Percentiles rank a stretch among this genome's conserved stretches.
These are phyloP conservation scores for Danaus plexippus DNA, from an alignment of 1,140 invertebrate genomes.

Conservation along the genomic window DNA sequence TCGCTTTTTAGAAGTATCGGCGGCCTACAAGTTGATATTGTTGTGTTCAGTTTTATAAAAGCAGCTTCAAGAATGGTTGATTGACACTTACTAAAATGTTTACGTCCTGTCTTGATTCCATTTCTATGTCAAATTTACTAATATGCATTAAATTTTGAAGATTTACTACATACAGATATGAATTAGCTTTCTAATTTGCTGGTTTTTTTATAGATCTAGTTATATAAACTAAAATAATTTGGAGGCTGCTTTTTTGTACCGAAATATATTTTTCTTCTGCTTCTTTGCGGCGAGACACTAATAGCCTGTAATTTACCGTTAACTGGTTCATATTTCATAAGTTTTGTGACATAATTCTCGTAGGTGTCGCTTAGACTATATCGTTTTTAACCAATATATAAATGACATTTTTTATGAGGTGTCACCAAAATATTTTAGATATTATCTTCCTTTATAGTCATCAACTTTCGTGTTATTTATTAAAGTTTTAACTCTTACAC, in stretches of 20 bases:
- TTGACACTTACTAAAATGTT: no score
- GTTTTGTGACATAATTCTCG: slow-evolving; percentile 27
- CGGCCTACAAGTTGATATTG: no score
- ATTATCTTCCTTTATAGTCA: slow-evolving; percentile 10
- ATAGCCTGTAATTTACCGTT: slow-evolving; percentile 26
- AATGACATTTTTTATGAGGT: slow-evolving; percentile 13
- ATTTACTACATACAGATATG: no score
- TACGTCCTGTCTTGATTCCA: no score
- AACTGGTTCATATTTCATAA: slow-evolving; percentile 30
- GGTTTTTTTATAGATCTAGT: no score
- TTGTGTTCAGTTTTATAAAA: no score
- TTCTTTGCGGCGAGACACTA: slow-evolving; percentile 16
- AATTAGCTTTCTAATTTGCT: no score
- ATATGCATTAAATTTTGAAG: no score
- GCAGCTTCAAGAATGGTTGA: no score
- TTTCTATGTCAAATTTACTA: no score
- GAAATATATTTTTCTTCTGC: slow-evolving; percentile 13
- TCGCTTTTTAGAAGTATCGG: no score
- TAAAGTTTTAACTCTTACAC: slow-evolving; percentile 3
- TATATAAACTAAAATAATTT: no score
- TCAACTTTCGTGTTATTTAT: slow-evolving; percentile 7
- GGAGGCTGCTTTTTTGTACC: slow-evolving; percentile 11
- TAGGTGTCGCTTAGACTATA: slow-evolving; percentile 24
- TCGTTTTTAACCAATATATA: slow-evolving; percentile 15
- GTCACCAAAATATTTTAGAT: slow-evolving; percentile 13